Percentiles rank a stretch among this genome's conserved stretches.
phyloP scores from a whole-genome alignment of 2,113 vertebrate species.

The Dicentrarchus labrax region DNA sequence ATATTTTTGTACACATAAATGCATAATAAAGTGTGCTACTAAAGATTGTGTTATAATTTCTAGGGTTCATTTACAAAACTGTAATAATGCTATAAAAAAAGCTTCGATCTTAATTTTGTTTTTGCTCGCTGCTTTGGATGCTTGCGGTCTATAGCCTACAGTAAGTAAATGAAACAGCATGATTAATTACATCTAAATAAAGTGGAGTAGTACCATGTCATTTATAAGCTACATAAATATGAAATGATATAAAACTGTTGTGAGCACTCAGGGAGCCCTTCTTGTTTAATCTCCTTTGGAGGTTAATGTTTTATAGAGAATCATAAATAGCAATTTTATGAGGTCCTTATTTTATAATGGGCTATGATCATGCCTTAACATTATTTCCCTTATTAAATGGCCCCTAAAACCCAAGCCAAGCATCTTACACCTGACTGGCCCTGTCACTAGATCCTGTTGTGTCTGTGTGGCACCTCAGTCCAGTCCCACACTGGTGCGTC shows the following conservation, averaged over 20 bases:
- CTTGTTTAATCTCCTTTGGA: conserved; percentile 5
- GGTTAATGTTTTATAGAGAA: neutral
- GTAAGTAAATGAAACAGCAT: neutral
- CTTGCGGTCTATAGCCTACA: neutral
- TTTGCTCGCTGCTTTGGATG: neutral
- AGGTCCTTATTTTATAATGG: conserved; percentile 19
- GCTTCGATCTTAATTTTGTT: neutral
- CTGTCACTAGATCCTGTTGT: neutral
- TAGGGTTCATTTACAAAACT: neutral
- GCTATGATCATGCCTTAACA: neutral
- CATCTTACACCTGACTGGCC: conserved; percentile 9
- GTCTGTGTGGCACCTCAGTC: conserved; percentile 8
- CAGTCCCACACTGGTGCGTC: conserved; percentile 27
- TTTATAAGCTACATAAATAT: neutral
- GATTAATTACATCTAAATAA: conserved; percentile 3
- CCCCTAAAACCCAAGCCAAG: neutral
- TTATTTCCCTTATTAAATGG: neutral
- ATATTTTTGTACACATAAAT: neutral
- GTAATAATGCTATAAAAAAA: neutral
- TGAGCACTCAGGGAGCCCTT: neutral
- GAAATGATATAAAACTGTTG: neutral
- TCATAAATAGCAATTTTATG: conserved; percentile 20
- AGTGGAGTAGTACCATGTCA: neutral
- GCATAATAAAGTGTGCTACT: neutral
- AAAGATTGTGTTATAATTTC: neutral